Conservation (phyloP, 2,888 invertebrate genomes). For the Aphodius granarius region DNA sequence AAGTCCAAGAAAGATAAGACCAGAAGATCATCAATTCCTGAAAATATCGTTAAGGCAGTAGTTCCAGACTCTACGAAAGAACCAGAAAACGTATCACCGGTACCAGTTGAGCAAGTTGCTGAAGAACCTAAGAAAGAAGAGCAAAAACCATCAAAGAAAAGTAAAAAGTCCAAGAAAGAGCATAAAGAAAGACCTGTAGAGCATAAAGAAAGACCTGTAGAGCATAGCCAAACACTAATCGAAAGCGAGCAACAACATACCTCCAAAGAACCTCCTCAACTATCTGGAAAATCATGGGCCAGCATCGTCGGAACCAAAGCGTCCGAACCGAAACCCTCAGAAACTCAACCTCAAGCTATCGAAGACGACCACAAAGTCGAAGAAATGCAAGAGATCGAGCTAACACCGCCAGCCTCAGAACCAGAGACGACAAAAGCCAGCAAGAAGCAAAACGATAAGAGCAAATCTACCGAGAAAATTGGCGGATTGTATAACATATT, state of each 20-base stretch:
- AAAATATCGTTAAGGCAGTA: background rate
- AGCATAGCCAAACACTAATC: background rate
- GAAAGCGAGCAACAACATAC: slow-evolving; percentile 12
- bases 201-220: background rate
- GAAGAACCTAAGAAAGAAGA: slow-evolving; percentile 11
- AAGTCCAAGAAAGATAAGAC: slow-evolving; percentile 1
- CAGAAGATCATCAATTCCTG: background rate
- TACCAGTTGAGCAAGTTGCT: slow-evolving; percentile 13
- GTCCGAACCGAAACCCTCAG: slow-evolving; percentile 7
- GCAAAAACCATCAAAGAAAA: slow-evolving; percentile 1
- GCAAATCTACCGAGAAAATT: slow-evolving; percentile 33
- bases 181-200: background rate
- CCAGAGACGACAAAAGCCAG: slow-evolving; percentile 25
- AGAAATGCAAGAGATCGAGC: slow-evolving; percentile 6
- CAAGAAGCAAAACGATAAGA: slow-evolving; percentile 32
- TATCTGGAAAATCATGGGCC: slow-evolving; percentile 43
- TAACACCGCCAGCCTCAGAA: background rate
- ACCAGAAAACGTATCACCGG: slow-evolving; percentile 29
- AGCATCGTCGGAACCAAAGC: slow-evolving; percentile 37
- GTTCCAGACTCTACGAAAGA: slow-evolving; percentile 28
- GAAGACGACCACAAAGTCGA: slow-evolving; percentile 14
- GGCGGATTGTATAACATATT: slow-evolving; percentile 39
- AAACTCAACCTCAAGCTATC: background rate
- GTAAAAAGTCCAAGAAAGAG: slow-evolving; percentile 7
- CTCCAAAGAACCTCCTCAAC: slow-evolving; percentile 1